Conservation (phyloP, 2,888 invertebrate species). For the Microctonus aethiopoides region DNA sequence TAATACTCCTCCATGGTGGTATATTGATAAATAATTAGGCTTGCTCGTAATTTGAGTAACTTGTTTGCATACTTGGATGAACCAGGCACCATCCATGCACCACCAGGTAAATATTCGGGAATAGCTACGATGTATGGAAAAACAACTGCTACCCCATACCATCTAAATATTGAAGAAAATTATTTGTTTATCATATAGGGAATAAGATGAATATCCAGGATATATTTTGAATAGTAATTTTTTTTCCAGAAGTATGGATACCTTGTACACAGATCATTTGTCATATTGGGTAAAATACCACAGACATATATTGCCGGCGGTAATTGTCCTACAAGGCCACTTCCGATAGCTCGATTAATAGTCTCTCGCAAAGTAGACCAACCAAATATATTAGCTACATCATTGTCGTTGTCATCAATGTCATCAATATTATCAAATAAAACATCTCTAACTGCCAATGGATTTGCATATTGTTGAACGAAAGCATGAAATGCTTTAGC, state of each 20-base stretch:
- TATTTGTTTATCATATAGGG: too few species aligned
- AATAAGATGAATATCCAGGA: not conserved
- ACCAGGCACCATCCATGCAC: constrained; percentile 35
- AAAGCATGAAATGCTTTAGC: constrained; percentile 36
- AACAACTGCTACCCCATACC: constrained; percentile 48
- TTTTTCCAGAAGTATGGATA: not conserved
- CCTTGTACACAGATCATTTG: constrained; percentile 49
- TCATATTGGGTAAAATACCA: constrained; percentile 30
- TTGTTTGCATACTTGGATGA: constrained; percentile 34
- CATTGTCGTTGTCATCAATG: constrained; percentile 21
- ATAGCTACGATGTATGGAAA: constrained; percentile 45
- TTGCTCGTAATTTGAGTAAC: constrained; percentile 41
- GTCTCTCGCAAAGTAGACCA: constrained; percentile 37
- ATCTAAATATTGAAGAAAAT: constrained; percentile 42
- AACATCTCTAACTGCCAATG: constrained; percentile 25
- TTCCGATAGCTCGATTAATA: constrained; percentile 38
- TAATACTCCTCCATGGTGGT: constrained; percentile 39
- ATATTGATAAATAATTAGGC: constrained; percentile 44
- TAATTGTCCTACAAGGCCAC: constrained; percentile 43
- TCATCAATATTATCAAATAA: constrained; percentile 19
- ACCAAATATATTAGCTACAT: constrained; percentile 35
- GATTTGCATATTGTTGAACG: constrained; percentile 27
- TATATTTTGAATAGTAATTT: not conserved
- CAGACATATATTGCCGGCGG: constrained; percentile 48
- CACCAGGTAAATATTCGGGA: constrained; percentile 45